A percentile compares a stretch with the other conserved stretches of the same genome.
These are phyloP conservation scores for Aphidius colemani DNA, from an alignment of 2,888 invertebrate species.

Conservation along the genomic window DNA sequence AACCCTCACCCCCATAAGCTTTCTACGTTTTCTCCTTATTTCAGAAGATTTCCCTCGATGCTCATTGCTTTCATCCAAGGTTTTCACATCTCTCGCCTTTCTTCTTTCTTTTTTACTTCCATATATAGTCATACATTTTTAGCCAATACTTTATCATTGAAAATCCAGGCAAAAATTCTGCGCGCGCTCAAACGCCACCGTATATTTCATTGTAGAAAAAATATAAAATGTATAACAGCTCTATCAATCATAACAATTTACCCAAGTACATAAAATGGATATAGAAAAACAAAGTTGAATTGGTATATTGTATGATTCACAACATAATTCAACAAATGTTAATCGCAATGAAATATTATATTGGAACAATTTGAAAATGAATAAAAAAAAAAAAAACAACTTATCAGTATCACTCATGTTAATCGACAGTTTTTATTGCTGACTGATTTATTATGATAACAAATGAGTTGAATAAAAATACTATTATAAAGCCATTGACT, in stretches of 20 bases:
- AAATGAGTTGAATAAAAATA: no score
- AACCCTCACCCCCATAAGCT: slow-evolving; percentile 2
- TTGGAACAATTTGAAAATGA: background rate
- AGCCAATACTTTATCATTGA: slow-evolving; percentile 14
- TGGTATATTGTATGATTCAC: background rate
- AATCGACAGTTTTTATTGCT: no score
- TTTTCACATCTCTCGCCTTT: no score
- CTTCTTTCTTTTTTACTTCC: slow-evolving; percentile 21
- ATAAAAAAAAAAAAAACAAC: no score
- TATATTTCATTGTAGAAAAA: background rate
- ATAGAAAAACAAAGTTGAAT: background rate
- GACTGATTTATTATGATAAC: no score
- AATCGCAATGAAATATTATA: no score
- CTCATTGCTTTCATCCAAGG: slow-evolving; percentile 43
- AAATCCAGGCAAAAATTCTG: background rate
- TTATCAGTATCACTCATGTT: no score
- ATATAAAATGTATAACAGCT: slow-evolving; percentile 1
- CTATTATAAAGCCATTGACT: no score
- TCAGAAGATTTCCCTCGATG: slow-evolving; percentile 52
- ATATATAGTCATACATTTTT: slow-evolving; percentile 23
- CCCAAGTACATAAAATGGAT: background rate
- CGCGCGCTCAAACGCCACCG: background rate
- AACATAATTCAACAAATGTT: no score
- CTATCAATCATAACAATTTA: slow-evolving; percentile 13
- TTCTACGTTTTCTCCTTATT: slow-evolving; percentile 37